Evolutionary conservation across 2,797 vertebrate genomes (phyloP).

Genomic region (Pangasius larnaudii): DNA sequence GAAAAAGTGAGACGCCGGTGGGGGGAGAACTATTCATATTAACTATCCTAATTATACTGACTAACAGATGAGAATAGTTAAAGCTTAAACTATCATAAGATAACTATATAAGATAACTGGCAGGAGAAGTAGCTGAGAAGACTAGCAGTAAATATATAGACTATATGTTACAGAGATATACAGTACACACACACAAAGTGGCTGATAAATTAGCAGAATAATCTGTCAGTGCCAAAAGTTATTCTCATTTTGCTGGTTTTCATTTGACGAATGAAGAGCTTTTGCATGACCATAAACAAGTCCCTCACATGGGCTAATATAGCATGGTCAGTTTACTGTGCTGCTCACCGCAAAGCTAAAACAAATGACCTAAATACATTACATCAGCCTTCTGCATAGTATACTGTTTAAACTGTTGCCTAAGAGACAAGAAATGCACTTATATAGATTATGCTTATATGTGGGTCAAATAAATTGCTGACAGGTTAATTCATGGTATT

Average conservation of each 20-base stretch:
- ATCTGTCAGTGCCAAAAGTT: background rate
- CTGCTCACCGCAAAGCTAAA: background rate
- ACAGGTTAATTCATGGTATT: background rate
- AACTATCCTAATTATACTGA: background rate
- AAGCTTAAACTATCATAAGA: background rate
- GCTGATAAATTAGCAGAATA: background rate
- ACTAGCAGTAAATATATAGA: background rate
- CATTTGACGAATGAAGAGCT: background rate
- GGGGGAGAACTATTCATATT: too few species aligned
- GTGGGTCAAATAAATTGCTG: background rate
- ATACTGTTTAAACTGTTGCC: constrained; percentile 7
- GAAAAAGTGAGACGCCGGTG: background rate
- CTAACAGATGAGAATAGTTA: background rate
- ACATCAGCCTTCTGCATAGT: constrained; percentile 60
- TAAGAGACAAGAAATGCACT: background rate
- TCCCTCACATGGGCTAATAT: background rate
- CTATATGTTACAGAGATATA: background rate
- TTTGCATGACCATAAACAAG: background rate
- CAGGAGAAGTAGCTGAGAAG: background rate
- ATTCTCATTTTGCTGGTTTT: background rate
- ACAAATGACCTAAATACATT: constrained; percentile 55
- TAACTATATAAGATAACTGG: background rate
- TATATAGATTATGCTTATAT: background rate
- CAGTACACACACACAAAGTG: background rate
- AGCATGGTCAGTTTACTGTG: background rate